A percentile compares a stretch with the other conserved stretches of the same genome.
phyloP scores from a whole-genome alignment of 2,797 vertebrate species.

The Aldrovandia affinis region DNA sequence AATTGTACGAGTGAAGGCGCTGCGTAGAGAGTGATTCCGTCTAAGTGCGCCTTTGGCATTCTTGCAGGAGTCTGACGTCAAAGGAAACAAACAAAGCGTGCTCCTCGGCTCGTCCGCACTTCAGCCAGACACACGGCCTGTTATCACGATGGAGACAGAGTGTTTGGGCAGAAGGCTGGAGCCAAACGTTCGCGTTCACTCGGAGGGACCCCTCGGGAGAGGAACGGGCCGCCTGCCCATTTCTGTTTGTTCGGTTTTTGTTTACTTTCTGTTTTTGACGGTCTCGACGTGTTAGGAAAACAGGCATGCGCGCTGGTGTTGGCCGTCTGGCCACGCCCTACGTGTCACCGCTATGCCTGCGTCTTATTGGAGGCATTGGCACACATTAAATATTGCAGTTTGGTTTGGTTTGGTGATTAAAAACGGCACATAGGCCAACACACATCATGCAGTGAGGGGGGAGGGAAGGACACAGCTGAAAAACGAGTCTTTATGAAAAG shows the following conservation, averaged over 20 bases:
- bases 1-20: not conserved
- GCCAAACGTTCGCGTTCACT: not conserved
- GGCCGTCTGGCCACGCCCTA: not conserved
- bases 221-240: not conserved
- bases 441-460: too few species aligned
- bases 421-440: too few species aligned
- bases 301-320: not conserved
- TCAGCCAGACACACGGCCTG: not conserved
- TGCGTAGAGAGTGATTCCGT: not conserved
- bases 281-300: not conserved
- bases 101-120: not conserved
- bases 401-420: too few species aligned
- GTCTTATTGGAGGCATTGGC: not conserved
- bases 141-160: constrained; percentile 11
- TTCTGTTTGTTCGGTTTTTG: constrained; percentile 10
- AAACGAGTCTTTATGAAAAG: constrained; percentile 52
- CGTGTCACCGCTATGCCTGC: not conserved
- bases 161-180: constrained; percentile 8
- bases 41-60: not conserved
- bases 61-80: not conserved
- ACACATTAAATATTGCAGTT: not conserved
- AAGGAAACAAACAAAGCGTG: not conserved
- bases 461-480: constrained; percentile 26
- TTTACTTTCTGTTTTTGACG: constrained; percentile 5
- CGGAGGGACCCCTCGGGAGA: not conserved